These are phyloP conservation scores for Drosophila kanapiae DNA, from an alignment of 1,140 invertebrate genomes.

Conservation along the genomic window DNA sequence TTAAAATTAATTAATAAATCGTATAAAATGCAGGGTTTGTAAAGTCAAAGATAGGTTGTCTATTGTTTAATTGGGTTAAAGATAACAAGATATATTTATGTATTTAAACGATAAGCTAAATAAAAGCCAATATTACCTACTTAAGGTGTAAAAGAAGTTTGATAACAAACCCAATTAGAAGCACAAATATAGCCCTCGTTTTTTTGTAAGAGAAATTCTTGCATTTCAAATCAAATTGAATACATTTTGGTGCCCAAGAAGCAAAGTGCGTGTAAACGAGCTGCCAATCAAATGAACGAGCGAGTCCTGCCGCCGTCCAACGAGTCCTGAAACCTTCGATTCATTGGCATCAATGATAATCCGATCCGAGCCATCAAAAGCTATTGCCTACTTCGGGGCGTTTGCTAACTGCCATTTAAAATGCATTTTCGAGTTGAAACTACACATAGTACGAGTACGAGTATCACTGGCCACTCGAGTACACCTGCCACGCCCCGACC, in stretches of 20 bases:
- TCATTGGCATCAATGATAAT: conserved; percentile 49
- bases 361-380: conserved; percentile 34
- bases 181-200: background rate
- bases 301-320: background rate
- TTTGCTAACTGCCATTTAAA: conserved; percentile 47
- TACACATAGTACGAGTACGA: conserved; percentile 2
- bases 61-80: background rate
- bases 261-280: conserved; percentile 29
- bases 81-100: background rate
- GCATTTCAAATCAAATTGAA: background rate
- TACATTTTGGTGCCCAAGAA: background rate
- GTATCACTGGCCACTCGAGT: conserved; percentile 43
- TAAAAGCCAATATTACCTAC: background rate
- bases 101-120: background rate
- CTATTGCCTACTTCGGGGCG: conserved; percentile 46
- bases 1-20: background rate
- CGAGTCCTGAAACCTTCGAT: conserved; percentile 21
- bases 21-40: background rate
- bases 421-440: conserved; percentile 50
- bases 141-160: background rate
- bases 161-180: background rate
- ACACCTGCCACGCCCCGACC: conserved; percentile 19
- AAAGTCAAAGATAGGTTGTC: background rate
- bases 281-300: conserved; percentile 42
- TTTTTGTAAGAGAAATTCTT: background rate